Evolutionary conservation across 2,888 invertebrate genomes (phyloP).

Genomic region (Spilosoma lubricipeda): DNA sequence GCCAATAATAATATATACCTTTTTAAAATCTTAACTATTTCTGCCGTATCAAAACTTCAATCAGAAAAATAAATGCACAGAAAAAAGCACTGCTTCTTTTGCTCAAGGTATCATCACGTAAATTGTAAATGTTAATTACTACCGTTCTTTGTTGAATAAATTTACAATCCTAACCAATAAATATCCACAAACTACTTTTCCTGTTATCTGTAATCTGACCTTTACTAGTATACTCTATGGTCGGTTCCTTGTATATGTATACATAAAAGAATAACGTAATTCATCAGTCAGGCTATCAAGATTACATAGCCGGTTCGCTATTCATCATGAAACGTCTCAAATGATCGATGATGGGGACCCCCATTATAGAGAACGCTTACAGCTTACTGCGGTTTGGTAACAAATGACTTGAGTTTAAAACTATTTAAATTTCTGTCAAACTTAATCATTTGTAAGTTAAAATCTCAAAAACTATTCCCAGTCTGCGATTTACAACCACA

Average conservation of each 20-base stretch:
- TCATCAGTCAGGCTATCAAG: slow-evolving; percentile 56
- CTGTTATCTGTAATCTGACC: slow-evolving; percentile 35
- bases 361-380: slow-evolving; percentile 41
- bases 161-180: neutral
- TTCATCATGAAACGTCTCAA: slow-evolving; percentile 65
- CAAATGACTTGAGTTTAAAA: neutral
- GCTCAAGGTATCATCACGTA: neutral
- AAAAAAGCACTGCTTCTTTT: neutral
- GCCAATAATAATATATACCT: neutral
- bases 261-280: slow-evolving; percentile 52
- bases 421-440: neutral
- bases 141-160: neutral
- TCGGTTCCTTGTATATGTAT: slow-evolving; percentile 26
- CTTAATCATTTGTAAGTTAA: neutral
- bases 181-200: slow-evolving; percentile 12
- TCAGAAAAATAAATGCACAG: neutral
- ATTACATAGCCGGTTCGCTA: slow-evolving; percentile 58
- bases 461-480: neutral
- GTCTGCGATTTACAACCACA: no score
- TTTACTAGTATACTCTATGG: slow-evolving; percentile 37
- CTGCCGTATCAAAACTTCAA: neutral
- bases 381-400: slow-evolving; percentile 18
- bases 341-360: slow-evolving; percentile 64
- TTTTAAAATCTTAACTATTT: neutral
- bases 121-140: neutral